Evolutionary conservation across 2,888 invertebrate genomes (phyloP), one percentile per base, ranked within the genome.

Genomic region (Microdon myrmicae): DNA sequence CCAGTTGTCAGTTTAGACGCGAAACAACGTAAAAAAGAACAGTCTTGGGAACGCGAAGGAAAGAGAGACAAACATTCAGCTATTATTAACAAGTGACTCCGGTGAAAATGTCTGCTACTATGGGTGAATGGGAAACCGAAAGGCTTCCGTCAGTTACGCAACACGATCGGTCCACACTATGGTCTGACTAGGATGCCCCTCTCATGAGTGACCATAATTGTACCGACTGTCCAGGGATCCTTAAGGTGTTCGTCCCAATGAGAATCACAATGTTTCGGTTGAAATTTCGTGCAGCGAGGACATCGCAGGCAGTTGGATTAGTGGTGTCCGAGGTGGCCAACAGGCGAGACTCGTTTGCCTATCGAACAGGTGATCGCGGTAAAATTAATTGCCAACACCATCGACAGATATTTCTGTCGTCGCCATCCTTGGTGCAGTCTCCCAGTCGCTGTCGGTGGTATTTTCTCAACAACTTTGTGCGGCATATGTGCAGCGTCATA

Each of bases 331-430:
- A n/a, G n/a, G n/a, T n/a, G n/a, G n/a, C n/a, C n/a, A n/a, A n/a
- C n/a, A n/a, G n/a, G n/a, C n/a, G n/a, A n/a, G n/a, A n/a, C n/a
- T n/a, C n/a, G n/a, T n/a, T n/a, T 64, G 64, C 58, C 64, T 58
- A 64, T 64, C 45, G 64, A 64, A 58, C 64, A 64, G 64, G 64
- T 64, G 64, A 64, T 64, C 58, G 58, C 56, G 58, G 64, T 64
- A 64, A 64, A 64, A 64, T 64, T 64, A 64, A 64, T 64, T 64
- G 58, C 64, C 56, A 64, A 64, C 64, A 64, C 58, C 44, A 58
- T 58, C 58, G 64, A 58, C 64, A 56, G 56, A 64, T 56, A 56
- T 56, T 45, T 31, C 19, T 41, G 49, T 26, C 26, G 39, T 29
- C 26, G 56, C 23, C 38, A 34, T 14, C 9, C 23, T n/a, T n/a